Evolutionary conservation across 2,113 vertebrate genomes (phyloP), one percentile per base, ranked within the genome.

Genomic region (Odocoileus virginianus): DNA sequence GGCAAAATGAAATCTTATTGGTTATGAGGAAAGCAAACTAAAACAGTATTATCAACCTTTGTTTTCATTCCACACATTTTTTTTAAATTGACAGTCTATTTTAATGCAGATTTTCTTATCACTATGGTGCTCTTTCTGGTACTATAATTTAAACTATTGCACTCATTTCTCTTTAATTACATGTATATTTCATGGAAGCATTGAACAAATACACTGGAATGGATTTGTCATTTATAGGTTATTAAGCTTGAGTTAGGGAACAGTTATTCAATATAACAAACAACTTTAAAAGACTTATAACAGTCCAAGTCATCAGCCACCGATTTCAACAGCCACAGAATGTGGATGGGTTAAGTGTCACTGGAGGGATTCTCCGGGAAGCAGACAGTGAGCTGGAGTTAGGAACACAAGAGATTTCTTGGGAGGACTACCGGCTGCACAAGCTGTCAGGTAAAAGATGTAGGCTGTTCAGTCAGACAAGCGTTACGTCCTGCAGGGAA

Each of bases 171-270:
- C 13, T 47, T 86, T 89, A 60, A 52, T 91, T 85, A 45, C 2
- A n/a, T 47, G 6, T 93, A 25, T 45, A 40, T 91, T 47, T 45
- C 25, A 64, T 27, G 54, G 19, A 84, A 86, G 9, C 21, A 82
- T 82, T 96, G 36, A 71, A 60, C 12, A 94, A 47, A 78, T 55
- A 86, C 10, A 27, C 2, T 92, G 55, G 5, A 79, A 81, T 60
- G 71, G 0, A 3, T 55, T n/a, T 40, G 1, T n/a, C 79, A 50
- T 91, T 89, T 85, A 86, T 71, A 47, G 12, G 1, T 30, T n/a
- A 45, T 6, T 89, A 36, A 12, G 52, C 67, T 92, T 96, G 36
- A 12, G 3, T 36, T 11, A 60, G 6, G 28, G 4, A 84, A 89
- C 88, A 88, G 2, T 1, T 86, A 14, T 94, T 82, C 67, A 19